Percentiles rank a stretch among this genome's conserved stretches.
Evolutionary conservation across 2,888 invertebrate genomes (phyloP).

Genomic region (Sarcophaga carnaria): DNA sequence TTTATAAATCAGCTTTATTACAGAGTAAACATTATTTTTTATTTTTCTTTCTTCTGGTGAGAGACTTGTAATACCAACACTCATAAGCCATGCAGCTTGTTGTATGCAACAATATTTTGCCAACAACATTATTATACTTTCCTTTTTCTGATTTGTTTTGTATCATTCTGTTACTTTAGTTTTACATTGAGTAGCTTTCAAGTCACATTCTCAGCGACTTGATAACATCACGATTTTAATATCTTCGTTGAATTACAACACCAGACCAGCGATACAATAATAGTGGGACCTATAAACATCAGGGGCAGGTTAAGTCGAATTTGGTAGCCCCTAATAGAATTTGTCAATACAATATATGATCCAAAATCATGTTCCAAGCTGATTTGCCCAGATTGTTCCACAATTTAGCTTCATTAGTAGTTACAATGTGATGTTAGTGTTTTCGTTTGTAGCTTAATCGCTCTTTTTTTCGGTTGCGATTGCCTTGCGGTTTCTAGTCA

Average conservation of each 20-base stretch:
- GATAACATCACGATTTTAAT: conserved; percentile 65
- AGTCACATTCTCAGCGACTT: conserved; percentile 61
- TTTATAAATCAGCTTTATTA: conserved; percentile 70
- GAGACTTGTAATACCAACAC: not conserved
- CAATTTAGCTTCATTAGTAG: no score
- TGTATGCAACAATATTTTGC: conserved; percentile 49
- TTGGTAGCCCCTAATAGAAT: not conserved
- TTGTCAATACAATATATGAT: no score
- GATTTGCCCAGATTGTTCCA: not conserved
- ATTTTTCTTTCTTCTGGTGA: conserved; percentile 3
- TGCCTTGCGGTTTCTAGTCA: no score
- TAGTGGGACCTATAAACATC: conserved; percentile 1
- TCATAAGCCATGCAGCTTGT: not conserved
- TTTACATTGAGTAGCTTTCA: conserved; percentile 11
- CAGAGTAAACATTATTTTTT: conserved; percentile 65
- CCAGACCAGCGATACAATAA: not conserved
- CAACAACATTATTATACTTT: conserved; percentile 62
- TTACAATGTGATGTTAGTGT: no score
- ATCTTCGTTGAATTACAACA: conserved; percentile 13
- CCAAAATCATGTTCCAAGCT: no score
- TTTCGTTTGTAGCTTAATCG: no score
- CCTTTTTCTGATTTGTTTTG: conserved; percentile 36
- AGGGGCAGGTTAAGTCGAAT: not conserved
- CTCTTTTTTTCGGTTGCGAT: no score
- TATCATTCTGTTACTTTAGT: conserved; percentile 42